Conservation (phyloP, 2,113 vertebrate species). For the Dunckerocampus dactyliophorus region DNA sequence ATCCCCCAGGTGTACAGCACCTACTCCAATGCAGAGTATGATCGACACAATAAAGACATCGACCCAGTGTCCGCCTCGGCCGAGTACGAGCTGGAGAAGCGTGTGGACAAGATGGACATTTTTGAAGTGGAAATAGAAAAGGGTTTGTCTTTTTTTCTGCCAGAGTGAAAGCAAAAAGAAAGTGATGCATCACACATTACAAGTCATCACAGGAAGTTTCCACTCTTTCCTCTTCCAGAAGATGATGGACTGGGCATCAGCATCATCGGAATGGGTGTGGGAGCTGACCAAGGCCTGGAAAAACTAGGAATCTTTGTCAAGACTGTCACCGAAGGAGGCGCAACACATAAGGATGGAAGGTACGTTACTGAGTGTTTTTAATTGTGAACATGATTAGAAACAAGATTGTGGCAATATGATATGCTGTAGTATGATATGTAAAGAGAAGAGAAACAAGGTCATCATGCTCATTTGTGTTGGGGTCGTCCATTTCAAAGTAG, state of each 20-base stretch:
- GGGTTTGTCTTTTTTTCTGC: slow-evolving; percentile 62
- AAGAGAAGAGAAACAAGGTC: too few relatives aligned
- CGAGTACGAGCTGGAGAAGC: slow-evolving; percentile 88
- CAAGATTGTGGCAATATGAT: too few relatives aligned
- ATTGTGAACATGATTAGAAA: neutral
- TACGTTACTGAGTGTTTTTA: slow-evolving; percentile 35
- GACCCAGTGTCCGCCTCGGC: slow-evolving; percentile 88
- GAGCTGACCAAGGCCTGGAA: slow-evolving; percentile 87
- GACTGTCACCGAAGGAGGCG: slow-evolving; percentile 84
- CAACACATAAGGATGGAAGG: slow-evolving; percentile 81
- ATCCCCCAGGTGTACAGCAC: slow-evolving; percentile 73
- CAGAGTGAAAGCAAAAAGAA: neutral
- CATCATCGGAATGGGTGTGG: slow-evolving; percentile 91
- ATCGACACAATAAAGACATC: slow-evolving; percentile 84
- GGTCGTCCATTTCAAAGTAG: neutral
- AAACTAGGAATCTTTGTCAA: slow-evolving; percentile 92
- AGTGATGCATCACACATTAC: neutral
- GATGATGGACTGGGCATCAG: slow-evolving; percentile 86
- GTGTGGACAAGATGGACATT: slow-evolving; percentile 88
- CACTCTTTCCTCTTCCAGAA: slow-evolving; percentile 56
- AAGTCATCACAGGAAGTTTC: neutral
- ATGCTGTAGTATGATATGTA: too few relatives aligned
- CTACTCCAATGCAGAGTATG: slow-evolving; percentile 84
- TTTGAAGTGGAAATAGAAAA: slow-evolving; percentile 88
- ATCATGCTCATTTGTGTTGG: too few relatives aligned